Evolutionary conservation across 2,888 invertebrate species (phyloP), one percentile per base, ranked within the genome.

Genomic region (Arrhopalites spinosus): DNA sequence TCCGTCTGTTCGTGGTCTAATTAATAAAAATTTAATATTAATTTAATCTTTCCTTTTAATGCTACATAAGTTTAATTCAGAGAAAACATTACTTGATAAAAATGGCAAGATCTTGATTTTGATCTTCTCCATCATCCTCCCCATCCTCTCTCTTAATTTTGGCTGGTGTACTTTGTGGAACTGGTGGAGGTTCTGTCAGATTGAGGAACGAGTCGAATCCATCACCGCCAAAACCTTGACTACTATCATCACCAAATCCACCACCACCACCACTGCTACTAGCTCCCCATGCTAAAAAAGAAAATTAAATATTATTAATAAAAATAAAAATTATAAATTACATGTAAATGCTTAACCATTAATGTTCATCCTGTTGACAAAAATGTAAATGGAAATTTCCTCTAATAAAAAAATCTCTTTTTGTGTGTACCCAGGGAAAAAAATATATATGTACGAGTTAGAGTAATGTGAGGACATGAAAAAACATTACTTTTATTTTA

Each of bases 161-260:
- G 36, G 89, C 88, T 2, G 92, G 91, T 0, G 90, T 90, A 80
- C 89, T 89, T 76, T 91, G 90, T 1, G 91, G 90, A 1, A 89
- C 89, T 56, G 84, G 83, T 13, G 88, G 91, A 0, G 94, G 93
- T 67, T 92, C 93, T 74, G 90, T 90, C 89, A 94, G 89, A 25
- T 91, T 90, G 74, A 95, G 87, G 83, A 87, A 87, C 25, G 86
- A 84, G 81, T 87, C 87, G 82, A 87, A 87, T 80, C 83, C 81
- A 86, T 94, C 94, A 0, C 91, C 90, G 83, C 94, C 95, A 83
- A 93, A 93, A 17, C 84, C 85, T 50, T 77, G 64, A 17, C 73
- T 30, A 1, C 76, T 27, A 13, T 79, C 79, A n/a, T 75, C 72
- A 17, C 63, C 50, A 0, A 90, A 90, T 79, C 92, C 92, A 0